phyloP scores from a whole-genome alignment of 2,113 vertebrate genomes.

The Megaceryle maxima region DNA sequence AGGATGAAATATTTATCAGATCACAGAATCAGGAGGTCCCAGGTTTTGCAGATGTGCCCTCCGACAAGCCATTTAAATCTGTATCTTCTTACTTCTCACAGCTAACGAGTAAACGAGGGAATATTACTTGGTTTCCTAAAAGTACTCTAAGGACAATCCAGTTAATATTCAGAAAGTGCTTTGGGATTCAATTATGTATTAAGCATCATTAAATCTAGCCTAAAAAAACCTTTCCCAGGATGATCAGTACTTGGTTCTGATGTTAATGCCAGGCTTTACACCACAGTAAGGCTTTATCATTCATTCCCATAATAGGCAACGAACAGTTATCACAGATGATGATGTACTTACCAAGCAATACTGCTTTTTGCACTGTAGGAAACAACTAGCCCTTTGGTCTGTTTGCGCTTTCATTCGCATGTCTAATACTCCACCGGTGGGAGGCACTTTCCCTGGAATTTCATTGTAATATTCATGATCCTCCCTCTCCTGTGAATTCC shows the following conservation, averaged over 20 bases:
- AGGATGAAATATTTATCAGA: conserved; percentile 36
- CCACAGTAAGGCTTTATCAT: conserved; percentile 12
- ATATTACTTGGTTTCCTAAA: conserved; percentile 44
- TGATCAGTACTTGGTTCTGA: conserved; percentile 26
- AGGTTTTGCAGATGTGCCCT: conserved; percentile 33
- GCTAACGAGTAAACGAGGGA: conserved; percentile 34
- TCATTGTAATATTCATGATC: conserved; percentile 86
- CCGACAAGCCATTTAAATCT: conserved; percentile 22
- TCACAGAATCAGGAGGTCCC: neutral
- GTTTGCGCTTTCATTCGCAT: conserved; percentile 61
- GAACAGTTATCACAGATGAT: neutral
- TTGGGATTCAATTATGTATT: conserved; percentile 50
- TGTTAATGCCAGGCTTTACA: conserved; percentile 26
- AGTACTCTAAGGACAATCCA: conserved; percentile 52
- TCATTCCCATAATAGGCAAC: neutral
- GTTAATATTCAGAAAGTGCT: conserved; percentile 59
- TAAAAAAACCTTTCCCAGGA: conserved; percentile 37
- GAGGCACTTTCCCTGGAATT: conserved; percentile 82
- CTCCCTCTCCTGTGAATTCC: conserved; percentile 61
- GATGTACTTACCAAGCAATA: conserved; percentile 68
- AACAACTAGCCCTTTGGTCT: conserved; percentile 56
- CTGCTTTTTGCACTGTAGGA: conserved; percentile 63
- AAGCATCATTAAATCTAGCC: conserved; percentile 52
- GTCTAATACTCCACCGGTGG: conserved; percentile 76
- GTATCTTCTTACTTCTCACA: conserved; percentile 24